These are phyloP conservation scores for Pseudococcus viburni DNA, from an alignment of 2,888 invertebrate species.

Conservation along the genomic window DNA sequence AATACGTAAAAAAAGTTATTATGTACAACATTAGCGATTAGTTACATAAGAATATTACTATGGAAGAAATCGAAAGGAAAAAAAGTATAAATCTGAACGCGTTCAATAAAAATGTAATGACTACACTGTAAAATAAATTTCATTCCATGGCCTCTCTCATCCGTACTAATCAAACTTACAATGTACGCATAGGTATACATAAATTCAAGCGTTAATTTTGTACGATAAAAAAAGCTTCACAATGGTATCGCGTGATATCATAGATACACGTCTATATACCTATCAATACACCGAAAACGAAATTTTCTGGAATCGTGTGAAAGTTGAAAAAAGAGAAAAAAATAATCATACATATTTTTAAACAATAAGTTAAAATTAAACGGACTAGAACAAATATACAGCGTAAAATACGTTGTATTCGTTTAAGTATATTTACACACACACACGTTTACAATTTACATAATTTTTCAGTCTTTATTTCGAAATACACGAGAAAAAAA, in stretches of 20 bases:
- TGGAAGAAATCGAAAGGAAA: constrained; percentile 8
- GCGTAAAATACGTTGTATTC: constrained; percentile 54
- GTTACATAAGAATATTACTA: constrained; percentile 33
- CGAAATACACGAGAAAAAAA: constrained; percentile 43
- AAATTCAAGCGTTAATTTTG: constrained; percentile 29
- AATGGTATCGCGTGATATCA: neutral
- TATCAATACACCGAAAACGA: neutral
- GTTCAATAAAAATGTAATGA: neutral
- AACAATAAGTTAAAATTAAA: constrained; percentile 41
- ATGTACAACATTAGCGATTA: constrained; percentile 35
- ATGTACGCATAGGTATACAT: constrained; percentile 11
- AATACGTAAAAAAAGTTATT: constrained; percentile 25
- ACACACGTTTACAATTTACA: constrained; percentile 42
- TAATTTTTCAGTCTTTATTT: constrained; percentile 51
- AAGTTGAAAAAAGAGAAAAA: neutral
- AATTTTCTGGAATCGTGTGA: neutral
- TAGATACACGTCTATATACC: neutral
- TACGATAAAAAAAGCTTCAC: constrained; percentile 22
- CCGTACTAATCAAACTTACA: constrained; percentile 3
- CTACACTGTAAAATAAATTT: neutral
- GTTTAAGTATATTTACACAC: constrained; percentile 55
- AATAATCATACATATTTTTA: constrained; percentile 30
- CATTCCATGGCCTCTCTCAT: neutral
- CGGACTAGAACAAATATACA: constrained; percentile 48
- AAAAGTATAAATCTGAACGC: constrained; percentile 20